Conservation (phyloP, 2,113 vertebrate species). For the Isichthys henryi region DNA sequence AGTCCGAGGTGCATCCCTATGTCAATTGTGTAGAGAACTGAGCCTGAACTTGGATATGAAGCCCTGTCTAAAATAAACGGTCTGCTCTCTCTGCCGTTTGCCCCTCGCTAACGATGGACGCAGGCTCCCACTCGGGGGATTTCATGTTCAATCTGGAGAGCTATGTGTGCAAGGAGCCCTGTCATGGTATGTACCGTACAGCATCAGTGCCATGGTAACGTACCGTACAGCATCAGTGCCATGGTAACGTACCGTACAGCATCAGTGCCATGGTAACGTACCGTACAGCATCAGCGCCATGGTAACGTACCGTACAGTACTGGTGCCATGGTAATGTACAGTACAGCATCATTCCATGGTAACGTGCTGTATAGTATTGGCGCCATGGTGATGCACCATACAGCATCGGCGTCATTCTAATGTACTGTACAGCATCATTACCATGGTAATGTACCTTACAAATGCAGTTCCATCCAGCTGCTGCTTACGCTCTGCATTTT, state of each 20-base stretch:
- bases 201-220: not conserved
- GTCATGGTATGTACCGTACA: slow-evolving; percentile 73
- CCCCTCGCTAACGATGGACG: slow-evolving; percentile 61
- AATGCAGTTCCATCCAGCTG: not conserved
- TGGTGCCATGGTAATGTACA: not conserved
- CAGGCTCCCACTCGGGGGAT: slow-evolving; percentile 73
- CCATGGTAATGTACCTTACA: not conserved
- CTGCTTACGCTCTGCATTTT: not conserved
- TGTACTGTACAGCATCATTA: not conserved
- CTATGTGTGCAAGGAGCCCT: slow-evolving; percentile 78
- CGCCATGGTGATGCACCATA: not conserved
- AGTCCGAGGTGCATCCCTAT: not conserved
- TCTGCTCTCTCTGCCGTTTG: slow-evolving; percentile 41
- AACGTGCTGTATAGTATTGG: not conserved
- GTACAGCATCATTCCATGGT: too few relatives aligned
- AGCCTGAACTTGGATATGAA: not conserved
- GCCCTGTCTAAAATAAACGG: not conserved
- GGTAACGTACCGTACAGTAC: not conserved
- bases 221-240: not conserved
- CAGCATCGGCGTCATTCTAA: not conserved
- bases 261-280: not conserved
- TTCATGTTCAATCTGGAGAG: slow-evolving; percentile 80
- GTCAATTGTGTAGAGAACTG: not conserved
- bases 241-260: not conserved
- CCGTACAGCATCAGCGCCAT: not conserved